Percentiles rank a stretch among this genome's conserved stretches.
phyloP scores from a whole-genome alignment of 30 jellyfish, hydroid and myxozoan species.

The Euphysa ruthae region DNA sequence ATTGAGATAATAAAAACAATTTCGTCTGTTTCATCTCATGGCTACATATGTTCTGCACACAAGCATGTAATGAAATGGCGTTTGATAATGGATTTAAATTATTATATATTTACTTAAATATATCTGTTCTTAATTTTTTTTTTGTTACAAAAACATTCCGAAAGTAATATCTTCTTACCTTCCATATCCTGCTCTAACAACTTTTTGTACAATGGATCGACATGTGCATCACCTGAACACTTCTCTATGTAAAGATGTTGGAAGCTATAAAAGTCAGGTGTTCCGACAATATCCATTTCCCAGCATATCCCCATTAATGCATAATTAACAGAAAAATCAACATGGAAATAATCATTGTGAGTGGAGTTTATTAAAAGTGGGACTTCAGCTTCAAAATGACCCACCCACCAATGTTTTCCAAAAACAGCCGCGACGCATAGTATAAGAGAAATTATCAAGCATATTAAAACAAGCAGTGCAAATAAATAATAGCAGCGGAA shows the following conservation, averaged over 20 bases:
- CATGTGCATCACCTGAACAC: not conserved
- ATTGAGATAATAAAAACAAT: too few relatives aligned
- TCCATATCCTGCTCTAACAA: not conserved
- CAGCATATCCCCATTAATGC: not conserved
- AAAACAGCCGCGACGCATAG: not conserved
- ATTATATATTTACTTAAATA: too few relatives aligned
- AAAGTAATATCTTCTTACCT: too few relatives aligned
- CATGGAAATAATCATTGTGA: not conserved
- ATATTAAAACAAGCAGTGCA: not conserved
- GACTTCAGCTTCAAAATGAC: not conserved
- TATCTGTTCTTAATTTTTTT: too few relatives aligned
- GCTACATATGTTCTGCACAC: too few relatives aligned
- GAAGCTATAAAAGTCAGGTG: not conserved
- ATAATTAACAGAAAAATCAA: not conserved
- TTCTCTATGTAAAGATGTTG: not conserved
- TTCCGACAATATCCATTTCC: not conserved
- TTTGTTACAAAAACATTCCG: too few relatives aligned
- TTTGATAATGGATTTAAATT: too few relatives aligned
- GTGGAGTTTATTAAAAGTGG: not conserved
- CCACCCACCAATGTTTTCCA: slow-evolving; percentile 6
- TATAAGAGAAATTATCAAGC: not conserved
- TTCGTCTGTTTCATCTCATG: too few relatives aligned
- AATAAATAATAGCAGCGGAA: too few relatives aligned
- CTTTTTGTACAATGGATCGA: not conserved
- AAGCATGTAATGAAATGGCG: too few relatives aligned